phyloP scores from a whole-genome alignment of 2,113 vertebrate species.

The Myrmecobius fasciatus region DNA sequence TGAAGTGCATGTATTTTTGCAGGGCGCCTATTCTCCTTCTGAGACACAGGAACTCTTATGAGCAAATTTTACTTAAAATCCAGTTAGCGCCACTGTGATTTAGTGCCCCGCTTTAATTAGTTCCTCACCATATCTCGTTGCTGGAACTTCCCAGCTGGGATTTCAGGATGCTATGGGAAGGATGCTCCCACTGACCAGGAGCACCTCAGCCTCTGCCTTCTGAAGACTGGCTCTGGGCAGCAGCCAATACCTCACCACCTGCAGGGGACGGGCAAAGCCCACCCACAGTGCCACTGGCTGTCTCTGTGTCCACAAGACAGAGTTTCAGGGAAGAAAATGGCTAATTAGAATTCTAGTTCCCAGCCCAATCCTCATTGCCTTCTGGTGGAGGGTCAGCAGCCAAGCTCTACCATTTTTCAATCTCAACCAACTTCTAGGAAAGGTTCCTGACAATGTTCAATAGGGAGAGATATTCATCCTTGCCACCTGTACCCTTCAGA shows the following conservation, averaged over 20 bases:
- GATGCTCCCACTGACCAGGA: neutral
- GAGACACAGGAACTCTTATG: constrained; percentile 26
- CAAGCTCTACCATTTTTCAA: neutral
- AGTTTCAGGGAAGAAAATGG: neutral
- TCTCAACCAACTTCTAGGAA: neutral
- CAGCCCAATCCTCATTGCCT: neutral
- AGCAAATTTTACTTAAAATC: constrained; percentile 30
- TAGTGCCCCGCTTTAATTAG: neutral
- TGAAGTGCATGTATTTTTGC: neutral
- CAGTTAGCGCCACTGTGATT: neutral
- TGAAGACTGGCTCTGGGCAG: neutral
- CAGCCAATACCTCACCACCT: neutral
- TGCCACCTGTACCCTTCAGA: neutral
- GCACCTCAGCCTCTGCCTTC: neutral
- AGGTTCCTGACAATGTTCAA: neutral
- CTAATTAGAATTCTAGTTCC: neutral
- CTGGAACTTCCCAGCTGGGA: neutral
- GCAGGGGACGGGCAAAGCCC: neutral
- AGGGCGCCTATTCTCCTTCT: neutral
- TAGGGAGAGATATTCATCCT: neutral
- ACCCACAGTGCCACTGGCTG: neutral
- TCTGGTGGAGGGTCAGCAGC: neutral
- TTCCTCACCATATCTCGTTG: neutral
- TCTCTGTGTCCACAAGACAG: neutral
- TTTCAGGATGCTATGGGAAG: neutral